Evolutionary conservation across 2,797 vertebrate species (phyloP).

Genomic region (Arremon aurantiirostris): DNA sequence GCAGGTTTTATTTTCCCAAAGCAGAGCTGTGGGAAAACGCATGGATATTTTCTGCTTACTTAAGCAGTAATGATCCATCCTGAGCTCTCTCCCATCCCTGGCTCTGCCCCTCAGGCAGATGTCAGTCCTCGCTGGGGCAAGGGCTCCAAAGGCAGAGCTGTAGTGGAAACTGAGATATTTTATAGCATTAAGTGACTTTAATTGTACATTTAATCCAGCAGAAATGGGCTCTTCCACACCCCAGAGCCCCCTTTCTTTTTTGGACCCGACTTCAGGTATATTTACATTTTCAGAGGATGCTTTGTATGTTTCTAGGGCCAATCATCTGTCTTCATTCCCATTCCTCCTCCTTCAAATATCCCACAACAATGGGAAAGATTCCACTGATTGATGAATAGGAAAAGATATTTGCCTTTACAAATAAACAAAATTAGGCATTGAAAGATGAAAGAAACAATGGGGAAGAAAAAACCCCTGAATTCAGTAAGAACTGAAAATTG

Average conservation of each 20-base stretch:
- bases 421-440: too few species aligned
- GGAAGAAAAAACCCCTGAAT: too few species aligned
- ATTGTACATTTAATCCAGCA: not conserved
- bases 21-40: not conserved
- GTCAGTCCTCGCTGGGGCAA: not conserved
- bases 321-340: too few species aligned
- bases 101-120: not conserved
- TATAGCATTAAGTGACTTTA: not conserved
- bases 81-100: not conserved
- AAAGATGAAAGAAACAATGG: too few species aligned
- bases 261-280: not conserved
- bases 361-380: too few species aligned
- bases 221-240: not conserved
- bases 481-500: too few species aligned
- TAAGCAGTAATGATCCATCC: not conserved
- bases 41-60: conserved; percentile 7
- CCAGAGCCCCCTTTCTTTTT: not conserved
- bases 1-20: conserved; percentile 18
- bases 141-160: not conserved
- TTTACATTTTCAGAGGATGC: too few species aligned
- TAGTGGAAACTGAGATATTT: not conserved
- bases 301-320: too few species aligned
- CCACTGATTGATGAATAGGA: too few species aligned
- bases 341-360: too few species aligned
- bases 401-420: too few species aligned